These are phyloP conservation scores for Bedellia somnulentella DNA, from an alignment of 2,888 invertebrate genomes.

Conservation along the genomic window DNA sequence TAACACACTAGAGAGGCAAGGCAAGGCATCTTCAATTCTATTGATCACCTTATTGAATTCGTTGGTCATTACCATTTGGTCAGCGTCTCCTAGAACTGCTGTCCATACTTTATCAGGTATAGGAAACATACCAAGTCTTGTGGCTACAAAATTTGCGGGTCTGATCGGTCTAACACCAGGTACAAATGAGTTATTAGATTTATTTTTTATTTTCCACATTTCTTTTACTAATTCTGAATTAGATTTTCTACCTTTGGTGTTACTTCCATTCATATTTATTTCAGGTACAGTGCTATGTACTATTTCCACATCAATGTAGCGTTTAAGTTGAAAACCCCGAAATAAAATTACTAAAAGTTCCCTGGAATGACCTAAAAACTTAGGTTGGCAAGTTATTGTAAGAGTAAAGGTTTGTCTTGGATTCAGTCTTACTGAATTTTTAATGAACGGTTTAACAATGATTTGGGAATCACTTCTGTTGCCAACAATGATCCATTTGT, in stretches of 20 bases:
- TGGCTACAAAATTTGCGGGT: constrained; percentile 63
- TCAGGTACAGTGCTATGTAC: constrained; percentile 16
- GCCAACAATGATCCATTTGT: constrained; percentile 51
- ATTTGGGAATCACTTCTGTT: constrained; percentile 57
- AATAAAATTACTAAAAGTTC: constrained; percentile 66
- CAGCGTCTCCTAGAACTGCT: constrained; percentile 33
- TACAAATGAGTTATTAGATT: constrained; percentile 19
- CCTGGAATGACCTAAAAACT: constrained; percentile 61
- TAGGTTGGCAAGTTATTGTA: constrained; percentile 54
- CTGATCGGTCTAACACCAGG: constrained; percentile 57
- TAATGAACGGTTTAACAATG: constrained; percentile 32
- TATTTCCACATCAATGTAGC: constrained; percentile 59
- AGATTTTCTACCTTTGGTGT: constrained; percentile 11
- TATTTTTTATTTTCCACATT: background rate
- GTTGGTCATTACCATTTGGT: constrained; percentile 25
- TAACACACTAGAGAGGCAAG: constrained; percentile 52
- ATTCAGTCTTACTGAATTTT: constrained; percentile 26
- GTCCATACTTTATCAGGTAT: constrained; percentile 53
- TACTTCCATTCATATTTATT: constrained; percentile 5
- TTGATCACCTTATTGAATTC: constrained; percentile 31
- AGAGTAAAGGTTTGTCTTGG: constrained; percentile 39
- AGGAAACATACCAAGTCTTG: constrained; percentile 39
- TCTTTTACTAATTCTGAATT: constrained; percentile 12
- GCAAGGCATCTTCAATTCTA: constrained; percentile 43
- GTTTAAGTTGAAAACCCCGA: constrained; percentile 61